A percentile compares a stretch with the other conserved stretches of the same genome.
These are phyloP conservation scores for Epirrita christyi DNA, from an alignment of 2,888 invertebrate species.

Conservation along the genomic window DNA sequence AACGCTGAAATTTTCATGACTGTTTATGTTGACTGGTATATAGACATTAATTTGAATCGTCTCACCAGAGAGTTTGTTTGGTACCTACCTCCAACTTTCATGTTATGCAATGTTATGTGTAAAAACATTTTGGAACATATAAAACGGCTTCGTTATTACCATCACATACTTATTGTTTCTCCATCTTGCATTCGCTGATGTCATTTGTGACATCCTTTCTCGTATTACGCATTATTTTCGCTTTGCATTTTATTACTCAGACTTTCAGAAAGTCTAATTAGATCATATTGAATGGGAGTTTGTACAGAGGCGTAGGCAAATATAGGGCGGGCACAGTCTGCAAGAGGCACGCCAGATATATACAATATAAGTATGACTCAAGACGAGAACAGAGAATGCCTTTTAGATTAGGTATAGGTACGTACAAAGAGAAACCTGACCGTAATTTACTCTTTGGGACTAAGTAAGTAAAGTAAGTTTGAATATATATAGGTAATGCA, in stretches of 20 bases:
- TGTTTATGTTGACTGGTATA: neutral
- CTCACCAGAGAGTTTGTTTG: too few species aligned
- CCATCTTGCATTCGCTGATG: slow-evolving; percentile 13
- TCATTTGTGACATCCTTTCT: slow-evolving; percentile 16
- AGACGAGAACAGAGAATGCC: slow-evolving; percentile 45
- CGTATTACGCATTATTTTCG: slow-evolving; percentile 34
- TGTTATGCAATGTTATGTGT: neutral
- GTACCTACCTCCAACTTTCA: too few species aligned
- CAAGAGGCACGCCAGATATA: slow-evolving; percentile 54
- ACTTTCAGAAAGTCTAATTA: slow-evolving; percentile 36
- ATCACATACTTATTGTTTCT: slow-evolving; percentile 2
- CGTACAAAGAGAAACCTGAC: slow-evolving; percentile 29
- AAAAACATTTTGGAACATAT: neutral
- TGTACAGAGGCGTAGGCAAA: slow-evolving; percentile 43
- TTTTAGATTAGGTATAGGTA: too few species aligned
- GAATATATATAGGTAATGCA: too few species aligned
- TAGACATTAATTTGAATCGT: too few species aligned
- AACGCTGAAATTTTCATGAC: slow-evolving; percentile 22
- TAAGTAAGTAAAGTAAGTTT: too few species aligned
- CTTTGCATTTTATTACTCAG: slow-evolving; percentile 31
- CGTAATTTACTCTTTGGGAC: too few species aligned
- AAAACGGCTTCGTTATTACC: slow-evolving; percentile 5
- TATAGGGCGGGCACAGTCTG: slow-evolving; percentile 41
- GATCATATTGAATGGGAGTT: slow-evolving; percentile 40
- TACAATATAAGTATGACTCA: slow-evolving; percentile 66